Evolutionary conservation across 2,113 vertebrate genomes (phyloP).

Genomic region (Tenebrosternarchus preto): DNA sequence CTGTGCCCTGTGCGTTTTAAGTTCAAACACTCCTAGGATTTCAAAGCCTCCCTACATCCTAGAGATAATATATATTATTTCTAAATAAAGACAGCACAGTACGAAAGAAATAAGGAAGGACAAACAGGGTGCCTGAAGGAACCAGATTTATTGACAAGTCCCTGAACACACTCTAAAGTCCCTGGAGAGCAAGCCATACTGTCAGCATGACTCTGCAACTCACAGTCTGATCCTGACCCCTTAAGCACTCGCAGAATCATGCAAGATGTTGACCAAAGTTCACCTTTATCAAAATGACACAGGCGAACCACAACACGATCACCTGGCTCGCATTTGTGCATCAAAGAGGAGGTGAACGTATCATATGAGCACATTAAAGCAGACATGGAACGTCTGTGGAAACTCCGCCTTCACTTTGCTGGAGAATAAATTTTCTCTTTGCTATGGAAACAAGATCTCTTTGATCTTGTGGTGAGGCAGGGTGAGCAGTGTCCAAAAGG

Average conservation of each 20-base stretch:
- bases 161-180: background rate
- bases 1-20: constrained; percentile 34
- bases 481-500: constrained; percentile 17
- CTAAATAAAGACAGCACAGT: constrained; percentile 5
- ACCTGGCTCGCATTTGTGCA: constrained; percentile 50
- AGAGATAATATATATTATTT: constrained; percentile 31
- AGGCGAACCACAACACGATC: constrained; percentile 3
- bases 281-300: background rate
- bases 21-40: constrained; percentile 40
- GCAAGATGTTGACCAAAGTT: background rate
- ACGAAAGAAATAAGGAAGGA: constrained; percentile 8
- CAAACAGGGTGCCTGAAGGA: background rate
- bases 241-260: constrained; percentile 15
- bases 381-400: constrained; percentile 51
- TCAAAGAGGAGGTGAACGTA: constrained; percentile 18
- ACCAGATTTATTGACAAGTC: background rate
- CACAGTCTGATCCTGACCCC: background rate
- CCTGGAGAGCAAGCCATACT: background rate
- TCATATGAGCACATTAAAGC: constrained; percentile 6
- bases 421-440: constrained; percentile 61
- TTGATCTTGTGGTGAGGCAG: constrained; percentile 65
- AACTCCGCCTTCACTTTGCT: constrained; percentile 45
- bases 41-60: constrained; percentile 39
- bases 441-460: constrained; percentile 55
- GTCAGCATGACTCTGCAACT: background rate